Percentiles rank a stretch among this genome's conserved stretches.
These are phyloP conservation scores for Fistularia commersonii DNA, from an alignment of 2,797 vertebrate species.

Conservation along the genomic window DNA sequence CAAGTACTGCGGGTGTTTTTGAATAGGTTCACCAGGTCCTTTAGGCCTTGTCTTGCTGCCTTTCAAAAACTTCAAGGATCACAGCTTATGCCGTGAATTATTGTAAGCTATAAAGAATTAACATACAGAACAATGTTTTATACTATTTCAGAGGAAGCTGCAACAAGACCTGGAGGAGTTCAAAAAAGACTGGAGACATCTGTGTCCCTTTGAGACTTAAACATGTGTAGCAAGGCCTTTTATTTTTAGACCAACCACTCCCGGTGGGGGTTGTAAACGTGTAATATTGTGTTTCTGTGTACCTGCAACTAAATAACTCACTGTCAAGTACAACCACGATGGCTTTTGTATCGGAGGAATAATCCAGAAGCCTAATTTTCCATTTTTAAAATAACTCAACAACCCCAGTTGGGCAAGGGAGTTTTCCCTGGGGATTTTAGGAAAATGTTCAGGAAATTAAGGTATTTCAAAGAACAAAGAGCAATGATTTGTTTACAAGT, in stretches of 20 bases:
- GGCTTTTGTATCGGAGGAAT: constrained; percentile 61
- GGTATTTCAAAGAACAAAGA: constrained; percentile 55
- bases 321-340: constrained; percentile 69
- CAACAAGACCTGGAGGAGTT: constrained; percentile 66
- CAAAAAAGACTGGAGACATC: constrained; percentile 76
- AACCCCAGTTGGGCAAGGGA: constrained; percentile 43
- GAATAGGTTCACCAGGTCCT: constrained; percentile 50
- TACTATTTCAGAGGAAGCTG: constrained; percentile 62
- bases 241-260: constrained; percentile 79
- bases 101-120: constrained; percentile 43
- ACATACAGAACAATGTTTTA: constrained; percentile 51
- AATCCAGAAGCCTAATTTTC: constrained; percentile 63
- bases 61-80: constrained; percentile 49
- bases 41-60: constrained; percentile 33
- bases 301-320: constrained; percentile 77
- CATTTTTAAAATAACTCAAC: constrained; percentile 40
- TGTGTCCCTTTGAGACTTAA: constrained; percentile 75
- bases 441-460: constrained; percentile 59
- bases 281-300: constrained; percentile 74
- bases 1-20: constrained; percentile 45
- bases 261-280: constrained; percentile 75
- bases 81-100: constrained; percentile 47
- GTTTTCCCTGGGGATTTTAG: constrained; percentile 50
- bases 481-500: constrained; percentile 57
- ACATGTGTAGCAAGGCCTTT: constrained; percentile 78